Evolutionary conservation across 2,797 vertebrate genomes (phyloP).

Genomic region (Echiichthys vipera): DNA sequence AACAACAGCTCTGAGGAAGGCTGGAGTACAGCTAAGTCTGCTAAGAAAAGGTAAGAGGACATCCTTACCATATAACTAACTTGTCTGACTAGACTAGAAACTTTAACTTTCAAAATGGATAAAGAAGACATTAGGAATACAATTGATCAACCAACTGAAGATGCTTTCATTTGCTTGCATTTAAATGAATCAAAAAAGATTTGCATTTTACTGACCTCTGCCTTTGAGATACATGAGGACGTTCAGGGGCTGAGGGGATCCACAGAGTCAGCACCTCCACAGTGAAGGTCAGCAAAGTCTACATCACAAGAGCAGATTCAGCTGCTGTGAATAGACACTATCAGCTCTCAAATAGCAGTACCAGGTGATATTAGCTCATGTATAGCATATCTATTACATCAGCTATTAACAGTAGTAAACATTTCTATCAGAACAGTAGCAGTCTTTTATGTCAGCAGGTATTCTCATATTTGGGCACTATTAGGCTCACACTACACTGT

Average conservation of each 20-base stretch:
- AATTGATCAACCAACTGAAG: no score
- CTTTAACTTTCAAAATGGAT: no score
- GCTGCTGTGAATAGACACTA: neutral
- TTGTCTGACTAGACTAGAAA: no score
- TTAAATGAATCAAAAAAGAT: no score
- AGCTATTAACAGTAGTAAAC: neutral
- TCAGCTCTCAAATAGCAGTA: neutral
- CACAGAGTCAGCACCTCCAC: slow-evolving; percentile 32
- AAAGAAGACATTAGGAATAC: no score
- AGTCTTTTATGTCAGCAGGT: neutral
- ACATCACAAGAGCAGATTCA: slow-evolving; percentile 15
- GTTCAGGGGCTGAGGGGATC: neutral
- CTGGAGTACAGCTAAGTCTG: no score
- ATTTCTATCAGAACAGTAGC: slow-evolving; percentile 5
- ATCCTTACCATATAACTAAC: no score
- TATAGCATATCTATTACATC: neutral
- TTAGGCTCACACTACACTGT: neutral
- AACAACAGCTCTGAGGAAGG: no score
- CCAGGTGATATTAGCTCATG: neutral
- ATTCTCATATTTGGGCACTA: neutral
- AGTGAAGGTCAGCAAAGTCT: slow-evolving; percentile 35
- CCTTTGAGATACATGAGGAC: neutral
- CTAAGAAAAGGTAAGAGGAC: no score
- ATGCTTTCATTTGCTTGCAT: no score
- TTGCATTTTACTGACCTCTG: slow-evolving; percentile 43